These are phyloP conservation scores for Neoseiulus cucumeris DNA, from an alignment of 1,140 invertebrate species.

Conservation along the genomic window DNA sequence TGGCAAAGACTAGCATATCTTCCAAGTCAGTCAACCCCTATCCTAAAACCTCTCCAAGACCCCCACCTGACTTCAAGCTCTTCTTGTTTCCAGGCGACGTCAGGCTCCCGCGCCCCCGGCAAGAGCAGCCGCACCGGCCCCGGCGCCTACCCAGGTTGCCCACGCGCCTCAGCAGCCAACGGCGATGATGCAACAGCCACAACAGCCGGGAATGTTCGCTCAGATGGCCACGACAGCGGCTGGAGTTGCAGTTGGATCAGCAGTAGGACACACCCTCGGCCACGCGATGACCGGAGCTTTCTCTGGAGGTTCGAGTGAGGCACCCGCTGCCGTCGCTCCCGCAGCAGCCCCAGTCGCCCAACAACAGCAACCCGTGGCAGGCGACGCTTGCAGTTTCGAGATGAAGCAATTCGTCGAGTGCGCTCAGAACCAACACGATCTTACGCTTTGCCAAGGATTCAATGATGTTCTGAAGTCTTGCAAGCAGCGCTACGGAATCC, in stretches of 20 bases:
- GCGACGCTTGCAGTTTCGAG: constrained; percentile 24
- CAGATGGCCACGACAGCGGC: constrained; percentile 30
- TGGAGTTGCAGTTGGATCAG: constrained; percentile 29
- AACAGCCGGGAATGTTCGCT: constrained; percentile 27
- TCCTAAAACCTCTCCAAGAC: too few relatives aligned
- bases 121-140: constrained; percentile 11
- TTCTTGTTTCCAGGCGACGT: neutral
- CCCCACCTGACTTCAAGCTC: too few relatives aligned
- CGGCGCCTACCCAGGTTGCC: constrained; percentile 16
- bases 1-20: too few relatives aligned
- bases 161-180: constrained; percentile 19
- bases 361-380: neutral
- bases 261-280: constrained; percentile 28
- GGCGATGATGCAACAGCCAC: constrained; percentile 19
- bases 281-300: constrained; percentile 24
- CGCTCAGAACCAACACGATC: constrained; percentile 25
- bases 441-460: constrained; percentile 27
- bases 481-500: constrained; percentile 23
- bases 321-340: neutral
- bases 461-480: constrained; percentile 28
- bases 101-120: neutral
- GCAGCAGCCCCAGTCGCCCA: neutral
- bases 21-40: too few relatives aligned
- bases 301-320: constrained; percentile 13
- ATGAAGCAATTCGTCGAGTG: constrained; percentile 28